Evolutionary conservation across 1,140 invertebrate genomes (phyloP).

Genomic region (Pteromalus puparum): DNA sequence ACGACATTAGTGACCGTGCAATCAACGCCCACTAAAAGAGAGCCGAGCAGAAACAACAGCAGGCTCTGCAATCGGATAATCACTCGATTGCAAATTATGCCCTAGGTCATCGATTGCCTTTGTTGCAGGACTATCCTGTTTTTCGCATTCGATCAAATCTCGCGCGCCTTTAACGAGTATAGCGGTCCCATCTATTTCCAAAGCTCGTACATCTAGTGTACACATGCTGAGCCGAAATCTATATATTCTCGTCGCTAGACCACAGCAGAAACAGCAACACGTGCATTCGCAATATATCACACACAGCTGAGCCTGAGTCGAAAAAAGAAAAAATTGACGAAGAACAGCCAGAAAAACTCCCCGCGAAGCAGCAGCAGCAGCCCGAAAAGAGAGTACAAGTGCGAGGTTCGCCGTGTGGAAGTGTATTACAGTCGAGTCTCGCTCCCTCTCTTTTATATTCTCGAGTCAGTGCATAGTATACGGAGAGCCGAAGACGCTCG

Average conservation of each 20-base stretch:
- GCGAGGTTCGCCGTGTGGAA: not conserved
- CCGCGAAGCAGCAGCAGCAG: not conserved
- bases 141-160: too few species aligned
- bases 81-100: not conserved
- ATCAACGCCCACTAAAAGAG: constrained; percentile 46
- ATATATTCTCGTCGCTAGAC: too few species aligned
- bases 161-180: too few species aligned
- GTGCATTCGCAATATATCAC: not conserved
- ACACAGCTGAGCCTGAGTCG: not conserved
- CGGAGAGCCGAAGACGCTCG: constrained; percentile 1
- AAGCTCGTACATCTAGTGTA: too few species aligned
- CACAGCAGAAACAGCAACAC: not conserved
- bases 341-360: not conserved
- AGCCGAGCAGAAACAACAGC: constrained; percentile 50
- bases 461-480: not conserved
- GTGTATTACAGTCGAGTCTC: not conserved
- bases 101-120: not conserved
- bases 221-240: too few species aligned
- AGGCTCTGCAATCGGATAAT: constrained; percentile 11
- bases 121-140: not conserved
- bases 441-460: not conserved
- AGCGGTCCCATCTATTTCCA: too few species aligned
- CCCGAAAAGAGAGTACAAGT: not conserved
- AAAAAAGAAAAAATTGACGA: not conserved
- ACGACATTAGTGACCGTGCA: not conserved